These are phyloP conservation scores for Neoaliturus tenellus DNA, from an alignment of 2,888 invertebrate genomes.

Conservation along the genomic window DNA sequence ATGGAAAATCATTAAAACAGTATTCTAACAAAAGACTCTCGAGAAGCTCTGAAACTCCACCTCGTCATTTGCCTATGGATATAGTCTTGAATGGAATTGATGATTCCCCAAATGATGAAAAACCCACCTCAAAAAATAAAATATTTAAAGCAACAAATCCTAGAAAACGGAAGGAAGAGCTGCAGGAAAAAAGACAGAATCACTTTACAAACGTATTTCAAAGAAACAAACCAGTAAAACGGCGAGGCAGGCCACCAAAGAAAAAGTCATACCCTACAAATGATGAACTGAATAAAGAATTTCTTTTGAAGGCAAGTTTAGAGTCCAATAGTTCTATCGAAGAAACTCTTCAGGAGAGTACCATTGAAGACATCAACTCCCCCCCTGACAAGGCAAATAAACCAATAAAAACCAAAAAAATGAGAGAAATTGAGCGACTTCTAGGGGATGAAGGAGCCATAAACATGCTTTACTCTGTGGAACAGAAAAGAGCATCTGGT, in stretches of 20 bases:
- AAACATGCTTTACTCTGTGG: conserved; percentile 89
- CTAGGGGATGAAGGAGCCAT: conserved; percentile 92
- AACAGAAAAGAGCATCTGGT: conserved; percentile 72
- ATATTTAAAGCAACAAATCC: conserved; percentile 44
- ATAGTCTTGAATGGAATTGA: conserved; percentile 29
- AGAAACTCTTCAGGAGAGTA: conserved; percentile 23
- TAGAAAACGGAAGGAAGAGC: conserved; percentile 14
- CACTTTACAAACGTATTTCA: conserved; percentile 21
- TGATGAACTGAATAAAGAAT: conserved; percentile 34
- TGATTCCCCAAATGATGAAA: background rate
- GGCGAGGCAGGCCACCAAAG: conserved; percentile 53
- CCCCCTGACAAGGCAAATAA: conserved; percentile 42
- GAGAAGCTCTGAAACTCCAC: conserved; percentile 41
- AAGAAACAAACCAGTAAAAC: conserved; percentile 50
- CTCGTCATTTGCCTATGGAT: conserved; percentile 27
- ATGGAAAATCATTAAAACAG: conserved; percentile 47
- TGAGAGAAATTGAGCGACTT: conserved; percentile 84
- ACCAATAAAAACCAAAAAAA: conserved; percentile 62
- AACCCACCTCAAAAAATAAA: conserved; percentile 3
- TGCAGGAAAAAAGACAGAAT: conserved; percentile 24
- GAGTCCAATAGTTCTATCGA: conserved; percentile 8
- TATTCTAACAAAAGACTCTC: conserved; percentile 53
- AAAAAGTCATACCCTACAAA: conserved; percentile 28
- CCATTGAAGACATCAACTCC: background rate
- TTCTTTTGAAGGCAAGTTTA: conserved; percentile 14